Evolutionary conservation across 1,140 invertebrate species (phyloP).

Genomic region (Brachionus calyciflorus): DNA sequence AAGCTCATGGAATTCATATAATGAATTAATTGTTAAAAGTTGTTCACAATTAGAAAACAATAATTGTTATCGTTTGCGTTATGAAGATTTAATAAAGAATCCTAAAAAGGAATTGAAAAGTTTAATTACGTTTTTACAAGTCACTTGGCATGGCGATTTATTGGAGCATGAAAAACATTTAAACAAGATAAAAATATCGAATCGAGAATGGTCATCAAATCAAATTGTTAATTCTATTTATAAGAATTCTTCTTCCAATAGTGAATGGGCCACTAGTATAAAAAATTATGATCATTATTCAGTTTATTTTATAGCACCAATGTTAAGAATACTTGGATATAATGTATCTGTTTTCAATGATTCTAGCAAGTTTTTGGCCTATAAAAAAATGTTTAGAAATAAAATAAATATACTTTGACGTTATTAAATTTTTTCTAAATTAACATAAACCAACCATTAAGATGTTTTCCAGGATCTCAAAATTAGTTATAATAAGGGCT

Average conservation of each 20-base stretch:
- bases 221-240: conserved; percentile 1
- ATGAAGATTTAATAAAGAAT: background rate
- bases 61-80: background rate
- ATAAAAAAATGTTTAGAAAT: too few relatives aligned
- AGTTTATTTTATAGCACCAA: too few relatives aligned
- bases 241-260: background rate
- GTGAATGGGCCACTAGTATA: background rate
- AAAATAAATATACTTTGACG: too few relatives aligned
- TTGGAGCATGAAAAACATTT: conserved; percentile 11
- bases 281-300: too few relatives aligned
- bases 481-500: too few relatives aligned
- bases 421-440: too few relatives aligned
- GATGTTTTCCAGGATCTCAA: too few relatives aligned
- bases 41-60: background rate
- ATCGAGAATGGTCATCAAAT: conserved; percentile 13
- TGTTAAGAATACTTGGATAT: too few relatives aligned
- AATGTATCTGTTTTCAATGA: too few relatives aligned
- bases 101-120: background rate
- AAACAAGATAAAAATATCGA: background rate
- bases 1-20: background rate
- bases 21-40: background rate
- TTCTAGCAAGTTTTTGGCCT: too few relatives aligned
- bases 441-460: too few relatives aligned
- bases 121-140: background rate
- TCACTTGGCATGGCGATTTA: background rate